A percentile compares a stretch with the other conserved stretches of the same genome.
Conservation (phyloP, 2,113 vertebrate species). For the Boleophthalmus pectinirostris region DNA sequence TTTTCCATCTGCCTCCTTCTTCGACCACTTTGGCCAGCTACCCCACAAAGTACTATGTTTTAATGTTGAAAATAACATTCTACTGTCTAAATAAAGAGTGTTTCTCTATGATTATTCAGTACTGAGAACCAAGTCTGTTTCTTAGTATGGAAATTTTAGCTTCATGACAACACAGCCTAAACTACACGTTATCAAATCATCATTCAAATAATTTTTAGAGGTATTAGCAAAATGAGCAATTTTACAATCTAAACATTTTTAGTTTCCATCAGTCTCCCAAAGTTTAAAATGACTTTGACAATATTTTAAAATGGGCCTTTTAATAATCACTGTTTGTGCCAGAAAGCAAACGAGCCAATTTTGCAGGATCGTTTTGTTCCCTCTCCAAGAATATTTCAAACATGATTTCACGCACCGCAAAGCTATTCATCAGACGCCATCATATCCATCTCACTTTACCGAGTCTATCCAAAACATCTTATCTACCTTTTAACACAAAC, state of each 20-base stretch:
- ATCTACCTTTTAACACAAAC: conserved; percentile 24
- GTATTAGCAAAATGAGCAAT: background rate
- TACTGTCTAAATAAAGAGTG: too few species aligned
- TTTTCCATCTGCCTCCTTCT: too few species aligned
- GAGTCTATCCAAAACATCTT: conserved; percentile 7
- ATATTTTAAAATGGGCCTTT: background rate
- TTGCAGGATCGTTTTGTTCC: background rate
- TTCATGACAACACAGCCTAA: too few species aligned
- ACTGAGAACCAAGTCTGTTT: too few species aligned
- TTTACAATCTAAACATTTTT: background rate
- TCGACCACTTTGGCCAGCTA: too few species aligned
- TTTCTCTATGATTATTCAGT: too few species aligned
- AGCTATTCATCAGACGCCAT: background rate
- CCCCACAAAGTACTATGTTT: too few species aligned
- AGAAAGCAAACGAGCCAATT: conserved; percentile 8
- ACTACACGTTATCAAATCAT: background rate
- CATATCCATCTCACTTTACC: background rate
- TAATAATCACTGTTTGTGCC: conserved; percentile 1
- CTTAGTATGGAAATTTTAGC: too few species aligned
- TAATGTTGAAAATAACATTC: too few species aligned
- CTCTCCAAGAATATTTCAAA: background rate
- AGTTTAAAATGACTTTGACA: background rate
- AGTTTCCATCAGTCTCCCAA: background rate
- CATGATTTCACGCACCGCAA: conserved; percentile 15
- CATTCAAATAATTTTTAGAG: background rate